A percentile compares a stretch with the other conserved stretches of the same genome.
phyloP scores from a whole-genome alignment of 2,888 invertebrate species.

The Cataglyphis livida region DNA sequence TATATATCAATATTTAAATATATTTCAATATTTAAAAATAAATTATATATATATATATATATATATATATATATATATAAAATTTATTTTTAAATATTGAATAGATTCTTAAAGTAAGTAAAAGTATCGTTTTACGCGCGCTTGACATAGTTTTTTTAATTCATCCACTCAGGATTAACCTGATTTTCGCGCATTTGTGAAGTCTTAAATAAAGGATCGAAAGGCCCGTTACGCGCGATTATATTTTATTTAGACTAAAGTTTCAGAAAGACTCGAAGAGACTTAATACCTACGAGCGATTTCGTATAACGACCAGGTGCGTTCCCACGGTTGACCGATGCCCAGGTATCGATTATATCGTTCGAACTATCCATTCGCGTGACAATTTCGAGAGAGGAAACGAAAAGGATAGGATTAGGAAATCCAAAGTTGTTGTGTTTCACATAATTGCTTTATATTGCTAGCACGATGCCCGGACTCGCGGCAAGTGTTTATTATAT shows the following conservation, averaged over 20 bases:
- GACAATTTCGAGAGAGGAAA: conserved; percentile 28
- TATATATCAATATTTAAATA: no score
- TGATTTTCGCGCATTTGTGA: conserved; percentile 9
- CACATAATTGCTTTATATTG: conserved; percentile 12
- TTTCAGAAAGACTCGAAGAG: not conserved
- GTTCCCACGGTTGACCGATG: conserved; percentile 44
- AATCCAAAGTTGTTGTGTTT: conserved; percentile 20
- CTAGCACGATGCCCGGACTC: not conserved
- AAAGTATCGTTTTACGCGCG: not conserved
- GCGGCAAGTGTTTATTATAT: not conserved
- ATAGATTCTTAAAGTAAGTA: not conserved
- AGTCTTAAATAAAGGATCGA: conserved; percentile 1
- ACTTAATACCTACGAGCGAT: not conserved
- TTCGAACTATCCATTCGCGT: conserved; percentile 21
- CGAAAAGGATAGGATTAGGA: conserved; percentile 33
- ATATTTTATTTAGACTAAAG: not conserved
- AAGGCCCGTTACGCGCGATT: not conserved
- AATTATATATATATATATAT: no score
- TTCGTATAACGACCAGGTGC: conserved; percentile 35
- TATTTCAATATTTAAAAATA: no score
- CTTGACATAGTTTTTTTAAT: not conserved
- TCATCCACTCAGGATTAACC: not conserved
- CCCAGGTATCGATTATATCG: conserved; percentile 32
- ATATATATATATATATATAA: not conserved
- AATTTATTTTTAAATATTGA: not conserved